These are phyloP conservation scores for Dryobotodes eremita DNA, from an alignment of 2,888 invertebrate genomes.

Conservation along the genomic window DNA sequence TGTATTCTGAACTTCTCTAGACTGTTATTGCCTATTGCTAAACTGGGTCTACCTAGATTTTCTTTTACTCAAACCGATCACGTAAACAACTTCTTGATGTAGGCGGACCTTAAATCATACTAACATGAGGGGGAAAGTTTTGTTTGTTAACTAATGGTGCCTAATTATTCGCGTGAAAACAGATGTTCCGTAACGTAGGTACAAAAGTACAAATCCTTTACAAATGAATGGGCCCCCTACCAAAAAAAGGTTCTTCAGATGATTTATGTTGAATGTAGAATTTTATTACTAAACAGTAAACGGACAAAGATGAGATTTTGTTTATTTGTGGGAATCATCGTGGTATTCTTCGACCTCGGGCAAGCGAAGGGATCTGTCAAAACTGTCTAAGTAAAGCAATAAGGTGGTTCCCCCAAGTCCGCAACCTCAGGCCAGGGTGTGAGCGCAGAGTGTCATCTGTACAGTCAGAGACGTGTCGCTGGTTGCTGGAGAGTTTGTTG, in stretches of 20 bases:
- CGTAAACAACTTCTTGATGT: neutral
- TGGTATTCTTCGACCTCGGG: neutral
- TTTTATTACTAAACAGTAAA: neutral
- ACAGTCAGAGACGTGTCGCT: neutral
- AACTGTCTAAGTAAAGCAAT: neutral
- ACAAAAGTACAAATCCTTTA: neutral
- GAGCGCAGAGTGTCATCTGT: neutral
- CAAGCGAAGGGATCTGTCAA: neutral
- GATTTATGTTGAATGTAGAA: neutral
- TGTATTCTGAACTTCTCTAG: neutral
- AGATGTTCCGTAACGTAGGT: neutral
- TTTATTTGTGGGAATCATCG: neutral
- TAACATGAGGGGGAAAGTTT: conserved; percentile 20
- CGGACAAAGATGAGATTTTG: neutral
- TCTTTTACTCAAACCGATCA: neutral
- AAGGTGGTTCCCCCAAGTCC: neutral
- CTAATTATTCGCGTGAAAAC: neutral
- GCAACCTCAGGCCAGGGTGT: too few species aligned
- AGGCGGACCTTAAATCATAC: conserved; percentile 11
- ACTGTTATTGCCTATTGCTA: neutral
- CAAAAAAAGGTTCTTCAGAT: neutral
- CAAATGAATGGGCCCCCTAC: neutral
- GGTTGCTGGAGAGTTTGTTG: neutral
- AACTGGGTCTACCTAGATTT: neutral
- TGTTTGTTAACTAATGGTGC: conserved; percentile 12